Conservation (phyloP, 2,888 invertebrate species). For the Halictus ligatus region DNA sequence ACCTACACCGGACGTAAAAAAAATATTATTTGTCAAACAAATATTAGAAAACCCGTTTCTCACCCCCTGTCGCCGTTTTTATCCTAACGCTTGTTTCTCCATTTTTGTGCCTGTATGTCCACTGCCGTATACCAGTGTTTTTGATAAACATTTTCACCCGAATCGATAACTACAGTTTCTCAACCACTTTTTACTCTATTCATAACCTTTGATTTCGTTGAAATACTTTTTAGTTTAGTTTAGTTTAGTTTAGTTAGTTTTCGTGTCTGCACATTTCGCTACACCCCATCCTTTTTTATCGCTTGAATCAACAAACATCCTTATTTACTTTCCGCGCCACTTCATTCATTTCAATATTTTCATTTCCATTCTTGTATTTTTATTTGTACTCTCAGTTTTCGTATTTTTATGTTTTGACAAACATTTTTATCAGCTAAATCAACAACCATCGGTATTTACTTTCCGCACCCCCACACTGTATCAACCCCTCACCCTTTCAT, state of each 20-base stretch:
- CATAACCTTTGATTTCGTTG: not conserved
- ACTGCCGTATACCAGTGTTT: not conserved
- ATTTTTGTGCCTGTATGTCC: not conserved
- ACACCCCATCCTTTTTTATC: not conserved
- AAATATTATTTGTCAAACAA: constrained; percentile 2
- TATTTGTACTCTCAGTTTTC: not conserved
- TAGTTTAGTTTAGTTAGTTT: no score
- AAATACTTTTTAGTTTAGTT: no score
- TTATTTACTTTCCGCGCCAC: not conserved
- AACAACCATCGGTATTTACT: not conserved
- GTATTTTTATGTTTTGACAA: not conserved
- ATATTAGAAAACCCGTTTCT: not conserved
- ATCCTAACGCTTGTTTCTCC: not conserved
- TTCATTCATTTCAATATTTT: not conserved
- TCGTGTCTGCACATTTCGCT: not conserved
- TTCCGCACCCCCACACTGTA: not conserved
- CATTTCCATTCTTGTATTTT: not conserved
- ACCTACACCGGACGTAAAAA: not conserved
- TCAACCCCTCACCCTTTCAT: not conserved
- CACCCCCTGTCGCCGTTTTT: not conserved
- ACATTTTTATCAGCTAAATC: not conserved
- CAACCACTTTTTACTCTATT: not conserved
- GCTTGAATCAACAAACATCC: not conserved
- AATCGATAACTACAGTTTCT: not conserved
- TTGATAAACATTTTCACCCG: not conserved